Evolutionary conservation across 2,888 invertebrate species (phyloP).

Genomic region (Monochamus alternatus): DNA sequence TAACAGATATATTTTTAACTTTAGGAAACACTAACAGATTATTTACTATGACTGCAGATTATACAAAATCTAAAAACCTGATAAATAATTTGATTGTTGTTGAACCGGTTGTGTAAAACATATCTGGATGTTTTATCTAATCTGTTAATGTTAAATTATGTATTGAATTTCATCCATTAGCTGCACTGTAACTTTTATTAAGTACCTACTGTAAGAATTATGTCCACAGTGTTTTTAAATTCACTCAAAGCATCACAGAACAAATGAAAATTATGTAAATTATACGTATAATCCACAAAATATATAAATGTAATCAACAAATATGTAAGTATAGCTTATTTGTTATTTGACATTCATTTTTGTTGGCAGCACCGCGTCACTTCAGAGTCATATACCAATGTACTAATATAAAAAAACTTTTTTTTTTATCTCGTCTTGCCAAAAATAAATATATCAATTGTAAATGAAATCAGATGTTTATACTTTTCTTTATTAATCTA

Average conservation of each 20-base stretch:
- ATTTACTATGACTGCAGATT: constrained; percentile 54
- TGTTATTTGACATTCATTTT: constrained; percentile 4
- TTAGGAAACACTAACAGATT: constrained; percentile 61
- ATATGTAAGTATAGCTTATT: not conserved
- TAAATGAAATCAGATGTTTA: no score
- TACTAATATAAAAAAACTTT: no score
- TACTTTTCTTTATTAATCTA: no score
- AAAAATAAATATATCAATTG: no score
- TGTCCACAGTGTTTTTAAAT: constrained; percentile 1
- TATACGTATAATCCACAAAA: not conserved
- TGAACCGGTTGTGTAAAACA: constrained; percentile 48
- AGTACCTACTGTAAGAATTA: constrained; percentile 26
- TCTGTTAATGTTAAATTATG: constrained; percentile 9
- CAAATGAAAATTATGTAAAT: constrained; percentile 5
- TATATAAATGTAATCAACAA: not conserved
- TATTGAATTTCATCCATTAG: not conserved
- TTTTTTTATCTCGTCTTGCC: no score
- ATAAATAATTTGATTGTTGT: constrained; percentile 55
- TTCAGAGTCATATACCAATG: not conserved
- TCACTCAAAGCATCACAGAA: constrained; percentile 21
- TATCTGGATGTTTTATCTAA: not conserved
- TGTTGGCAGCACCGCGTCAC: not conserved
- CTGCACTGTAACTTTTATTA: not conserved
- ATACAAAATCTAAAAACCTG: constrained; percentile 52
- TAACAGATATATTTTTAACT: constrained; percentile 60